Percentiles rank a stretch among this genome's conserved stretches.
phyloP scores from a whole-genome alignment of 1,140 invertebrate species.

The Drosophila neocordata region DNA sequence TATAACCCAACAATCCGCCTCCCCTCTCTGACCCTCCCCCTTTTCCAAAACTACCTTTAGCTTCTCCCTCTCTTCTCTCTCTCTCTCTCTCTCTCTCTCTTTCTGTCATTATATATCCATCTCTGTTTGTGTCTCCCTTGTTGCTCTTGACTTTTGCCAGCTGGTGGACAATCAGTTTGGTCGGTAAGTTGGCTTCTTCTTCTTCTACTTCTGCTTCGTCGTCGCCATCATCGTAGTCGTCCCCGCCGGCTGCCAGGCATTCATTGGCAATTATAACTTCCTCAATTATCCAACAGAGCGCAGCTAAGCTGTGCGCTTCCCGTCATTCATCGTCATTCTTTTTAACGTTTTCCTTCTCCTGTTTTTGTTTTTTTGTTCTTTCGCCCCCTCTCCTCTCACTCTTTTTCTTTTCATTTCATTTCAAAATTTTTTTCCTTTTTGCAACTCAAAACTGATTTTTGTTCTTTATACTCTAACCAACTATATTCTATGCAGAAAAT shows the following conservation, averaged over 20 bases:
- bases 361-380: slow-evolving; percentile 24
- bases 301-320: slow-evolving; percentile 79
- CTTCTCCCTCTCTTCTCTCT: too few species aligned
- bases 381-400: slow-evolving; percentile 26
- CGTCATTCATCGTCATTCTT: slow-evolving; percentile 81
- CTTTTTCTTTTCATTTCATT: background rate
- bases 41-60: too few species aligned
- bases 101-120: background rate
- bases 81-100: background rate
- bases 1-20: too few species aligned
- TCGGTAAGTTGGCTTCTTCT: slow-evolving; percentile 7
- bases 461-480: background rate
- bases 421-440: slow-evolving; percentile 38
- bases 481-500: too few species aligned
- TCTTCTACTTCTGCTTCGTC: background rate
- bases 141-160: slow-evolving; percentile 50
- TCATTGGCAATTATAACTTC: slow-evolving; percentile 83
- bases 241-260: slow-evolving; percentile 51
- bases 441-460: slow-evolving; percentile 64
- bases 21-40: background rate
- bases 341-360: slow-evolving; percentile 68
- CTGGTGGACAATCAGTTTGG: slow-evolving; percentile 14
- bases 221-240: background rate
- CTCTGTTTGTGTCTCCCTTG: slow-evolving; percentile 45
- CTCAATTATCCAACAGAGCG: slow-evolving; percentile 78